These are phyloP conservation scores for Potamarius usumacintae DNA, from an alignment of 2,113 vertebrate species.

Conservation along the genomic window DNA sequence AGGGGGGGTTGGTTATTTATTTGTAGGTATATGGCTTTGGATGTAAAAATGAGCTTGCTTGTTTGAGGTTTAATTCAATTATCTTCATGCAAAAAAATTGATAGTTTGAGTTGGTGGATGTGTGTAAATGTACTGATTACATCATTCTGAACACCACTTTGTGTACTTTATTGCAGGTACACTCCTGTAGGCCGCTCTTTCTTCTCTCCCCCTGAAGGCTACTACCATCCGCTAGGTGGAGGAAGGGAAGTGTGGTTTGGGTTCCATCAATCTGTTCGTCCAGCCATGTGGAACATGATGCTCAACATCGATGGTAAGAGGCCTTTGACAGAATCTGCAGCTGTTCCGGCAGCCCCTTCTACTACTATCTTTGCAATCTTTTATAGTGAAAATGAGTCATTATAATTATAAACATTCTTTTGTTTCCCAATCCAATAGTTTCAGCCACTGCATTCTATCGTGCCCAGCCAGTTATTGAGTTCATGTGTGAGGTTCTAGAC, in stretches of 20 bases:
- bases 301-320: conserved; percentile 94
- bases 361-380: background rate
- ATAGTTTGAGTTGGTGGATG: background rate
- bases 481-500: conserved; percentile 98
- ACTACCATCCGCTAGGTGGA: conserved; percentile 96
- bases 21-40: background rate
- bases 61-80: background rate
- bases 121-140: background rate
- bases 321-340: background rate
- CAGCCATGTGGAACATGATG: conserved; percentile 99
- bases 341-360: background rate
- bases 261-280: conserved; percentile 97
- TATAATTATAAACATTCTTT: background rate
- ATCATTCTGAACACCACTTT: background rate
- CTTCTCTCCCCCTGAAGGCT: conserved; percentile 97
- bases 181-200: conserved; percentile 97
- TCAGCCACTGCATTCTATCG: conserved; percentile 98
- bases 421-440: conserved; percentile 70
- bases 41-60: background rate
- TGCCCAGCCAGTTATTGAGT: conserved; percentile 97
- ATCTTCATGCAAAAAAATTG: background rate
- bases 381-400: background rate
- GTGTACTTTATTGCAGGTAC: conserved; percentile 75
- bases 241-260: conserved; percentile 98
- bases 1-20: too few species aligned